phyloP scores from a whole-genome alignment of 2,888 invertebrate genomes.

The Ophonus ardosiacus region DNA sequence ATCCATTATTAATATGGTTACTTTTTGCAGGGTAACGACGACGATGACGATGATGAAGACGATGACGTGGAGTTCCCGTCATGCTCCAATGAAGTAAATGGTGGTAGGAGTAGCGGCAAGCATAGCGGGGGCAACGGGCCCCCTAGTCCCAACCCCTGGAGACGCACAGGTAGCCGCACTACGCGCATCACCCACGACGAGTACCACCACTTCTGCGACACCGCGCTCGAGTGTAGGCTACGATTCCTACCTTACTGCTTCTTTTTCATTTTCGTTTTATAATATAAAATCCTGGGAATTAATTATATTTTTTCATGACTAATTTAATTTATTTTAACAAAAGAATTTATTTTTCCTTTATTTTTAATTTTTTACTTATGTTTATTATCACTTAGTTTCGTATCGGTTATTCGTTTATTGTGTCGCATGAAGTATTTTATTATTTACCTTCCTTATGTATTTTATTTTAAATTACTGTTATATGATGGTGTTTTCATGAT shows the following conservation, averaged over 20 bases:
- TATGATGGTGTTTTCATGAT: too few species aligned
- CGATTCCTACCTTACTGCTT: constrained; percentile 6
- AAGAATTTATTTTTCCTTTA: background rate
- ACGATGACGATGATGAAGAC: constrained; percentile 76
- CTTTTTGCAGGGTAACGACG: constrained; percentile 68
- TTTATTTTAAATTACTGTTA: too few species aligned
- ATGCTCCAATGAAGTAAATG: constrained; percentile 69
- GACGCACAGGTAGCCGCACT: constrained; percentile 72
- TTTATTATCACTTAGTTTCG: background rate
- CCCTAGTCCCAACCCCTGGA: constrained; percentile 74
- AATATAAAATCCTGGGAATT: too few species aligned
- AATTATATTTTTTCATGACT: constrained; percentile 32
- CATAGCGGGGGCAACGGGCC: constrained; percentile 70
- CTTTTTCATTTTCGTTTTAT: constrained; percentile 6
- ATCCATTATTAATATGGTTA: background rate
- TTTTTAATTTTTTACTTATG: background rate
- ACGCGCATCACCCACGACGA: constrained; percentile 83
- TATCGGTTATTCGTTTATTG: background rate
- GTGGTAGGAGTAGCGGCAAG: constrained; percentile 69
- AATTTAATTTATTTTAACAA: background rate
- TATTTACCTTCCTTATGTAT: too few species aligned
- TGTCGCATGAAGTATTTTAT: background rate
- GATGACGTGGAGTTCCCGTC: constrained; percentile 69
- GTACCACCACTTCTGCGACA: constrained; percentile 88
- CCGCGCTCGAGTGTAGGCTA: constrained; percentile 86